These are phyloP conservation scores for Oncorhynchus mykiss DNA, from an alignment of 2,113 vertebrate genomes.

Conservation along the genomic window DNA sequence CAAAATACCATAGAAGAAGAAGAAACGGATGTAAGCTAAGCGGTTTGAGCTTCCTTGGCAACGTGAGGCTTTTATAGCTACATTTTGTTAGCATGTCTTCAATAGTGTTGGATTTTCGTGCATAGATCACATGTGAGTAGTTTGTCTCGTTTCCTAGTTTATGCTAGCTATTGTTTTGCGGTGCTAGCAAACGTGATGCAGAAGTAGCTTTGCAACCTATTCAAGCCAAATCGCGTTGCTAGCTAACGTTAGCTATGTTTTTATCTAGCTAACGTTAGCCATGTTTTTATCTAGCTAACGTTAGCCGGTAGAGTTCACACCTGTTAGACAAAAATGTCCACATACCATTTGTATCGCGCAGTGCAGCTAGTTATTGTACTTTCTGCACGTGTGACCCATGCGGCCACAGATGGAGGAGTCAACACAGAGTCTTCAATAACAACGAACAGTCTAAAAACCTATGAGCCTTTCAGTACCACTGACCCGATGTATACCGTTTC, in stretches of 20 bases:
- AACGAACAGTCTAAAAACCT: not conserved
- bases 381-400: slow-evolving; percentile 20
- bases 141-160: not conserved
- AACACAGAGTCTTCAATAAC: slow-evolving; percentile 23
- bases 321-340: slow-evolving; percentile 41
- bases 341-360: not conserved
- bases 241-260: not conserved
- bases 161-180: no score
- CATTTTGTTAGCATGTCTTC: not conserved
- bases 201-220: not conserved
- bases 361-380: slow-evolving; percentile 18
- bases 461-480: not conserved
- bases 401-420: slow-evolving; percentile 12
- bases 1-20: not conserved
- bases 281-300: not conserved
- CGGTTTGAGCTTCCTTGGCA: slow-evolving; percentile 56
- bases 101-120: not conserved
- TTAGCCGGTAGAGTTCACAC: not conserved
- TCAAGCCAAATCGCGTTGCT: not conserved
- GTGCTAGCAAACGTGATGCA: no score
- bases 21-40: slow-evolving; percentile 45
- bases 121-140: not conserved
- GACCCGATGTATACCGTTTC: not conserved
- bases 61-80: slow-evolving; percentile 31
- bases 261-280: not conserved